Base-by-base conservation (phyloP, 2,888 invertebrate genomes). In the Drosophila paranaensis region DNA sequence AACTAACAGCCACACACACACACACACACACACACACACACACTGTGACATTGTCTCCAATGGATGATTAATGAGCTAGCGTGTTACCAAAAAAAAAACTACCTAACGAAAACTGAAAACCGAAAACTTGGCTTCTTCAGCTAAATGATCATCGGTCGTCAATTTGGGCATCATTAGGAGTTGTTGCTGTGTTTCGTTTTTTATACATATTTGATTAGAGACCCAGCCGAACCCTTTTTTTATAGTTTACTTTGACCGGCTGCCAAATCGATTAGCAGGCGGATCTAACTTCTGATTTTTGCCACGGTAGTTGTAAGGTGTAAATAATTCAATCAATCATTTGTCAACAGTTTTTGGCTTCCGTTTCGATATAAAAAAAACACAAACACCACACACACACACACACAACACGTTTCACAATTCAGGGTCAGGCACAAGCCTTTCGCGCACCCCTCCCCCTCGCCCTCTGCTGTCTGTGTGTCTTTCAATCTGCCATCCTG, bases 281-380 rank as follows among this genome's bases (percentile, higher is more conserved):
- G 86, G 89, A 87, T 89, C 89, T 87, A 72, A 88, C 78, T 88
- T 88, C 84, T 81, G 79, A 81, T 79, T 86, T 81, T 73, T 69
- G 85, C 79, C 71, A 74, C 79, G 60, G 71, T 55, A 82, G 79
- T 82, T 88, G 86, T 88, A 87, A 87, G 86, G 86, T 87, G 86
- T 89, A 87, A 87, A 87, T 87, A 87, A 87, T 87, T 88, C 86
- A 82, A 87, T 87, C 86, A 87, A 87, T 87, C 86, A 87, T 87
- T 87, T 87, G 89, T 87, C 86, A 89, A 81, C 86, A 85, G 81
- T 79, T 79, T 83, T 79, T 51, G 86, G 86, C 88, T 89, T 89
- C 89, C 88, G 89, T 86, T 86, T 84, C 54, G 74, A 25, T 20
- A 45, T 48, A 53, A 63, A 25, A 43, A 39, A 6, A 6, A 30